These are phyloP conservation scores for Gambelia wislizenii DNA, from an alignment of 2,797 vertebrate genomes.

Conservation along the genomic window DNA sequence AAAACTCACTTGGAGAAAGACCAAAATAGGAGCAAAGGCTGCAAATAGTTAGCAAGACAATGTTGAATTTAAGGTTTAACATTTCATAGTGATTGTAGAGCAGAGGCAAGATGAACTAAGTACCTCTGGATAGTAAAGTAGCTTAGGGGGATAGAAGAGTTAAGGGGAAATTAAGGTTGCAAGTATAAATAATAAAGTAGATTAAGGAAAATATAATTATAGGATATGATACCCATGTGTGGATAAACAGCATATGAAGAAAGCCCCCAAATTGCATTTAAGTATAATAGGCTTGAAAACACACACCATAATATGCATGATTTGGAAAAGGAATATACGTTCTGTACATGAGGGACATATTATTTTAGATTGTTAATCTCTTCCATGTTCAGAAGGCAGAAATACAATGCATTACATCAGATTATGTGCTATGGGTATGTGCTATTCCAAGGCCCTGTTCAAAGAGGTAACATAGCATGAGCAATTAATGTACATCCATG, in stretches of 20 bases:
- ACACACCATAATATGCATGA: not conserved
- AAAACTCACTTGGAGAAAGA: slow-evolving; percentile 4
- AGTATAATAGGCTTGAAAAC: not conserved
- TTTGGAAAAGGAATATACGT: slow-evolving; percentile 15
- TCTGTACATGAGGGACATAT: not conserved
- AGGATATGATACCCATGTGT: not conserved
- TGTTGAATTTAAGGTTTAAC: not conserved
- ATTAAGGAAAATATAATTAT: not conserved
- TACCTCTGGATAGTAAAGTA: not conserved
- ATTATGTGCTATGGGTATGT: not conserved
- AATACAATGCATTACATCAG: not conserved
- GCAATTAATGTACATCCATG: not conserved
- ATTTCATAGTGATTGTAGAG: slow-evolving; percentile 20
- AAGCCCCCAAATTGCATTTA: not conserved
- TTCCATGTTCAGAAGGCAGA: not conserved
- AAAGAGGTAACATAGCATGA: not conserved
- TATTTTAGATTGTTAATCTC: not conserved
- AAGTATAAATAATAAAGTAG: not conserved
- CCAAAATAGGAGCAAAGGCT: not conserved
- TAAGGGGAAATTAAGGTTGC: not conserved
- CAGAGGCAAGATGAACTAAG: not conserved
- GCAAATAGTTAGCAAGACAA: not conserved
- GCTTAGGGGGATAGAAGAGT: not conserved
- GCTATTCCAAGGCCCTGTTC: not conserved
- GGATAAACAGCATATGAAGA: not conserved